phyloP scores from a whole-genome alignment of 2,113 vertebrate genomes.

The Hydropotes inermis region DNA sequence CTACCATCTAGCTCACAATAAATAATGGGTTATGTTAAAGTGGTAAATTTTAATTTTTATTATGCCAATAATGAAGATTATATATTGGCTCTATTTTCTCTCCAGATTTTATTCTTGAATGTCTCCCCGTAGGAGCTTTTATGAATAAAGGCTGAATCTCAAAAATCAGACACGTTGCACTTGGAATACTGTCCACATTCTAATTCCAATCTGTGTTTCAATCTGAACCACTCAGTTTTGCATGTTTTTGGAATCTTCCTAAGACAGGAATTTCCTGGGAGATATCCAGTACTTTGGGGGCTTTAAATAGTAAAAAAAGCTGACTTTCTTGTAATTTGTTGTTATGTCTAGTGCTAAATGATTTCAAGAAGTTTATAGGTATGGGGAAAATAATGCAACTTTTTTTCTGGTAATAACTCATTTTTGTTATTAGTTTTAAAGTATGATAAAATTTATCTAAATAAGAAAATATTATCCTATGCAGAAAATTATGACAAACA shows the following conservation, averaged over 20 bases:
- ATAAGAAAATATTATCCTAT: slow-evolving; percentile 5
- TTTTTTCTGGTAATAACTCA: neutral
- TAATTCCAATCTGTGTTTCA: slow-evolving; percentile 62
- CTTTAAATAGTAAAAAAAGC: slow-evolving; percentile 68
- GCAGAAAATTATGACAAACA: neutral
- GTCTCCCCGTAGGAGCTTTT: neutral
- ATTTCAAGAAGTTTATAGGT: slow-evolving; percentile 51
- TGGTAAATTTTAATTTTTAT: slow-evolving; percentile 28
- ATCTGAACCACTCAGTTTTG: slow-evolving; percentile 57
- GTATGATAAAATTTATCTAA: neutral
- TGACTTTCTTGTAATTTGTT: slow-evolving; percentile 46
- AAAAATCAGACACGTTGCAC: neutral
- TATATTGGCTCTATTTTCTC: neutral
- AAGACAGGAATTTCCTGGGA: slow-evolving; percentile 74
- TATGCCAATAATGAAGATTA: neutral
- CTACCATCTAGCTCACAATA: neutral
- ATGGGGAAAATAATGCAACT: slow-evolving; percentile 1
- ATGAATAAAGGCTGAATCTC: slow-evolving; percentile 49
- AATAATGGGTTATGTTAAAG: neutral
- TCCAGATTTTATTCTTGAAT: slow-evolving; percentile 32
- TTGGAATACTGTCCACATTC: slow-evolving; percentile 62
- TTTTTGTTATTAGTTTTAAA: slow-evolving; percentile 12
- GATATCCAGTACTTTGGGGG: slow-evolving; percentile 51
- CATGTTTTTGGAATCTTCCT: slow-evolving; percentile 71
- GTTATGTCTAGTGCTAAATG: slow-evolving; percentile 51